A percentile compares a stretch with the other conserved stretches of the same genome.
Evolutionary conservation across 2,113 vertebrate genomes (phyloP).

Genomic region (Silurus glanis): DNA sequence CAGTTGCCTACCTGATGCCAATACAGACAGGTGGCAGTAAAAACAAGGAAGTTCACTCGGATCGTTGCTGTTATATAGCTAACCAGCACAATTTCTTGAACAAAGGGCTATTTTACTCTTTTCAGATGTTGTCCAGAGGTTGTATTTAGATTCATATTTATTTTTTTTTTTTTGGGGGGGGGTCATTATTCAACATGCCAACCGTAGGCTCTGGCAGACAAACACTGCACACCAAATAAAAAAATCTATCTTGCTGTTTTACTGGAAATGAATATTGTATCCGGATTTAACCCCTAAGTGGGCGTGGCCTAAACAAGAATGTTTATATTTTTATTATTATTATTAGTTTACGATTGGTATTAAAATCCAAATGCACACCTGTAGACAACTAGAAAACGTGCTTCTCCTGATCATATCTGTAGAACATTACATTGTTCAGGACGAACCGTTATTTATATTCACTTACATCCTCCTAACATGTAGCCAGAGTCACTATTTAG

Average conservation of each 20-base stretch:
- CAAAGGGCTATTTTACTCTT: background rate
- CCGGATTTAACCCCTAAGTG: background rate
- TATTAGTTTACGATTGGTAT: too few relatives aligned
- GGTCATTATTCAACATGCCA: background rate
- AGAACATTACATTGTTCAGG: background rate
- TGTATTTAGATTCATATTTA: background rate
- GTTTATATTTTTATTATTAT: background rate
- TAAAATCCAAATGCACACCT: background rate
- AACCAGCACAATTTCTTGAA: slow-evolving; percentile 10
- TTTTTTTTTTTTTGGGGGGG: background rate
- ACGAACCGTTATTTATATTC: background rate
- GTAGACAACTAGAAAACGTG: background rate
- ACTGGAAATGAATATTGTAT: background rate
- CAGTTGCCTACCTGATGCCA: slow-evolving; percentile 4
- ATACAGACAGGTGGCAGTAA: background rate
- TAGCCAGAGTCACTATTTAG: background rate
- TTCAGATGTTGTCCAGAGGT: background rate
- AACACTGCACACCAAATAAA: background rate
- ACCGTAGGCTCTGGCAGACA: background rate
- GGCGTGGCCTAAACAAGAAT: background rate
- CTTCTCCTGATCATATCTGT: background rate
- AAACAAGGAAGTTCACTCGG: background rate
- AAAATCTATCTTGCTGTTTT: background rate
- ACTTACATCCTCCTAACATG: background rate
- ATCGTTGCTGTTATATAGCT: slow-evolving; percentile 1